These are phyloP conservation scores for Scytalopus superciliaris DNA, from an alignment of 2,113 vertebrate species.

Conservation along the genomic window DNA sequence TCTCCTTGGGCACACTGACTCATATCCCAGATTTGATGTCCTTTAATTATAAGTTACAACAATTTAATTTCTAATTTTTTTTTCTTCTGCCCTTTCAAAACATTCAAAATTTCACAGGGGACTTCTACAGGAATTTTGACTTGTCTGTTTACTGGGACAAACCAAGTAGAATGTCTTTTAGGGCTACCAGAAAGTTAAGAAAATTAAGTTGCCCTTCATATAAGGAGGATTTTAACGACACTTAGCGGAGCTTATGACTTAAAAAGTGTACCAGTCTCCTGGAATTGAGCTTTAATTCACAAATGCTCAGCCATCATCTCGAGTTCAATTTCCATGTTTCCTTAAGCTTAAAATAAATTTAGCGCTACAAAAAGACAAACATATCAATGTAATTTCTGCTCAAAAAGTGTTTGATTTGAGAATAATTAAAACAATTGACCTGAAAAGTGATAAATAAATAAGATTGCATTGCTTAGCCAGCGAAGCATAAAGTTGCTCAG, in stretches of 20 bases:
- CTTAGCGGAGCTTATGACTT: not conserved
- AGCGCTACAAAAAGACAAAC: not conserved
- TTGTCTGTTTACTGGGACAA: not conserved
- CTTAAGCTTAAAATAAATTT: not conserved
- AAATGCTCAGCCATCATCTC: not conserved
- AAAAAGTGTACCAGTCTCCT: not conserved
- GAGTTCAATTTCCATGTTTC: not conserved
- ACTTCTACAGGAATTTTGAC: not conserved
- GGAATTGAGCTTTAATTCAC: not conserved
- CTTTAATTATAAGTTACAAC: not conserved
- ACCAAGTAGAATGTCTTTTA: not conserved
- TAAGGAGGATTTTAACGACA: not conserved
- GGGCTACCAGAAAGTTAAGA: not conserved
- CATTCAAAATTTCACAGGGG: not conserved
- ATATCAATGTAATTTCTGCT: not conserved
- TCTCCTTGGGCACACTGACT: not conserved
- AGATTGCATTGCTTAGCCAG: not conserved
- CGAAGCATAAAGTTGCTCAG: not conserved
- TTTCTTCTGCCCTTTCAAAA: rapidly evolving
- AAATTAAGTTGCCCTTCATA: not conserved
- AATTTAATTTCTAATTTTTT: not conserved
- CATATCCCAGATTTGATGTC: not conserved
- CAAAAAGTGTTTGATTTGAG: not conserved
- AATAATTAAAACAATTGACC: not conserved
- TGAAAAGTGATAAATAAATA: not conserved